Conservation (phyloP, 2,113 vertebrate species). For the Salvator merianae region DNA sequence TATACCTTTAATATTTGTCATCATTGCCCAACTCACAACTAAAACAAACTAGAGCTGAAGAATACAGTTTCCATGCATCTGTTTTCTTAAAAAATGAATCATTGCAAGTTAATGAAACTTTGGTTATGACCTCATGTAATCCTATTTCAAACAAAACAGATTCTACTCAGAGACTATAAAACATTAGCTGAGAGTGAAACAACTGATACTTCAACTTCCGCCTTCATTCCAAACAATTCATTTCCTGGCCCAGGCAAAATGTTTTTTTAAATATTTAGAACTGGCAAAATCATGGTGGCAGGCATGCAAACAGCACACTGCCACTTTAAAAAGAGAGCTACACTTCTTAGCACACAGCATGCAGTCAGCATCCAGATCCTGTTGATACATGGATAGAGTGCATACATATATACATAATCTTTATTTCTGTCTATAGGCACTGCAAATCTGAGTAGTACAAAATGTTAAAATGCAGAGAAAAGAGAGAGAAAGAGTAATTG, state of each 20-base stretch:
- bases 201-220: slow-evolving; percentile 40
- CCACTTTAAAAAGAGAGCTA: no score
- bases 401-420: neutral
- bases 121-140: slow-evolving; percentile 60
- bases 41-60: slow-evolving; percentile 71
- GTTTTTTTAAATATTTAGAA: slow-evolving; percentile 25
- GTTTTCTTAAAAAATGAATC: slow-evolving; percentile 56
- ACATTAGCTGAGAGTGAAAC: slow-evolving; percentile 51
- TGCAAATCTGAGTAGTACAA: neutral
- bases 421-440: slow-evolving; percentile 26
- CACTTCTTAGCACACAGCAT: no score
- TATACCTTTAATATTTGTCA: slow-evolving; percentile 68
- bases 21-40: slow-evolving; percentile 62
- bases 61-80: slow-evolving; percentile 69
- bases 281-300: no score
- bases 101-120: slow-evolving; percentile 56
- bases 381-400: no score
- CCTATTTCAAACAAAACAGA: slow-evolving; percentile 65
- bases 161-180: slow-evolving; percentile 51
- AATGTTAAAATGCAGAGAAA: no score
- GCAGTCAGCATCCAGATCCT: no score
- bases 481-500: no score
- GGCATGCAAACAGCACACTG: no score
- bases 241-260: slow-evolving; percentile 54
- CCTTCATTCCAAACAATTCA: slow-evolving; percentile 43